phyloP scores from a whole-genome alignment of 1,140 invertebrate species.

The Caenorhabditis remanei region DNA sequence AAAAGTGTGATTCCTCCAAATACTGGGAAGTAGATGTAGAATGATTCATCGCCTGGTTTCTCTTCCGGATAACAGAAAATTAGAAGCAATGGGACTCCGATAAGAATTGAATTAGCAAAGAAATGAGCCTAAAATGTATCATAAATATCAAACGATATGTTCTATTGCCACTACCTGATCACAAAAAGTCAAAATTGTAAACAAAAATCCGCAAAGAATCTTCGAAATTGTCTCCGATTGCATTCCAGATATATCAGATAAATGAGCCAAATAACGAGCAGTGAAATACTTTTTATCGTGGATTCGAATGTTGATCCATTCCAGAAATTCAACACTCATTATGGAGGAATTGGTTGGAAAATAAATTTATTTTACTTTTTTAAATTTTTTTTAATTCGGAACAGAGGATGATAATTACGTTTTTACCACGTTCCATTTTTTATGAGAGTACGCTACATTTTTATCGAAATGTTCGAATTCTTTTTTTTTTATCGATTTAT shows the following conservation, averaged over 20 bases:
- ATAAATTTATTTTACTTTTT: neutral
- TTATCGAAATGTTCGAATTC: too few relatives aligned
- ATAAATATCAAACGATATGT: neutral
- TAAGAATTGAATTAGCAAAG: slow-evolving; percentile 23
- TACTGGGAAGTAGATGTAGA: neutral
- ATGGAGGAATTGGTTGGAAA: neutral
- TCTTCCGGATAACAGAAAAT: slow-evolving; percentile 11
- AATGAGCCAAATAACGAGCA: slow-evolving; percentile 42
- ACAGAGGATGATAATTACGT: neutral
- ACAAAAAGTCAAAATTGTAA: slow-evolving; percentile 1
- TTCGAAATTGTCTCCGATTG: neutral
- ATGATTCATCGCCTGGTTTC: slow-evolving; percentile 24
- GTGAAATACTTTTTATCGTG: slow-evolving; percentile 35
- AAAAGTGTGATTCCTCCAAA: slow-evolving; percentile 36
- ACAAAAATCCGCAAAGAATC: neutral
- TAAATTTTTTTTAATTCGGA: too few relatives aligned
- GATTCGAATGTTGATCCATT: slow-evolving; percentile 24
- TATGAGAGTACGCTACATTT: too few relatives aligned
- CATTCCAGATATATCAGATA: slow-evolving; percentile 5
- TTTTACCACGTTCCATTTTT: too few relatives aligned
- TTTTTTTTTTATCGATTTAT: too few relatives aligned
- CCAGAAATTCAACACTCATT: neutral
- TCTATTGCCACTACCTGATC: neutral
- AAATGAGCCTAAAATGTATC: slow-evolving; percentile 11
- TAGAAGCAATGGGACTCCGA: slow-evolving; percentile 18